Conservation (phyloP, 2,113 vertebrate genomes). For the Platichthys stellatus region DNA sequence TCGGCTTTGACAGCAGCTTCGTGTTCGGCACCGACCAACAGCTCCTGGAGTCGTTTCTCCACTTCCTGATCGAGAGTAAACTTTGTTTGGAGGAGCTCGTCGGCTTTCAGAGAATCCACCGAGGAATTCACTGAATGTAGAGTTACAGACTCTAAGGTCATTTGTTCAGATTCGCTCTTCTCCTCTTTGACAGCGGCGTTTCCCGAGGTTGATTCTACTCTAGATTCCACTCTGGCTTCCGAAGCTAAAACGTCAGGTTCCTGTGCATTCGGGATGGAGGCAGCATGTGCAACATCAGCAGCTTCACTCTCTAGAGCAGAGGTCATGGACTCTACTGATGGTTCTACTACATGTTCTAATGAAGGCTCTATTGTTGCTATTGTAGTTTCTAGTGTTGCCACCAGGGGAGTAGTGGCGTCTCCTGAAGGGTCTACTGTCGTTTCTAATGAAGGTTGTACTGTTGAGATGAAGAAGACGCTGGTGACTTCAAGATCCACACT, state of each 20-base stretch:
- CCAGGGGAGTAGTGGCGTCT: not conserved
- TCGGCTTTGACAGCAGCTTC: not conserved
- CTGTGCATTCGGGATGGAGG: not conserved
- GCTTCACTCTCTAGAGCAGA: not conserved
- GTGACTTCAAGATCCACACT: not conserved
- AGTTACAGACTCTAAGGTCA: not conserved
- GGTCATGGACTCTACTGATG: not conserved
- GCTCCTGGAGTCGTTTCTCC: not conserved
- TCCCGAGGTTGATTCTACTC: not conserved
- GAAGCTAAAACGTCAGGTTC: not conserved
- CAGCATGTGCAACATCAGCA: not conserved
- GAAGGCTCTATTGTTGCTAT: not conserved
- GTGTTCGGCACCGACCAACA: not conserved
- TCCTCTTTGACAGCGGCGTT: not conserved
- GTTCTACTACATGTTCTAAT: not conserved
- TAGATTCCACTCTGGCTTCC: not conserved
- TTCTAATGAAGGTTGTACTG: not conserved
- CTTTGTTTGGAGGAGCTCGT: not conserved
- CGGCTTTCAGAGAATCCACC: not conserved
- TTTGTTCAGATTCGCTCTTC: not conserved
- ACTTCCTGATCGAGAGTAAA: not conserved
- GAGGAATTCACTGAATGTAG: not conserved
- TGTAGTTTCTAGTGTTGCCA: not conserved
- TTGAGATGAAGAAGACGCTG: not conserved
- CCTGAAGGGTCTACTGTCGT: not conserved